Base-by-base conservation (phyloP, 2,113 vertebrate species). In the Silurus meridionalis region DNA sequence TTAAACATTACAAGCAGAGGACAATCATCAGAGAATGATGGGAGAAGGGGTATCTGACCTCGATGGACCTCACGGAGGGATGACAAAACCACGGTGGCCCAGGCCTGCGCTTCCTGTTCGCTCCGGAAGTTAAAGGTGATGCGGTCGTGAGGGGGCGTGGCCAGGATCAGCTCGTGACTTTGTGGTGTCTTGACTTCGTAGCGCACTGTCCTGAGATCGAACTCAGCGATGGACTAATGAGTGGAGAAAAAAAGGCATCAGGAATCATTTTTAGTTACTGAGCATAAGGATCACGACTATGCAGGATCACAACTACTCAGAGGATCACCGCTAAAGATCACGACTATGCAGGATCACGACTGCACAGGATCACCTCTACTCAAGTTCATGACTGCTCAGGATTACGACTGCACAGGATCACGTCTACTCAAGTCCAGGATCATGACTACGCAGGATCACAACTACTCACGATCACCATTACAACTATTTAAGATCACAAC, bases 31-130 rank as follows among this genome's bases (percentile, higher is more conserved):
- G 23, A 13, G n/a, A 11, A 15, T 14, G 66, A 37, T 23, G n/a
- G n/a, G n/a, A 25, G n/a, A 28, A 21, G 13, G 19, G 19, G n/a
- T 13, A 74, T 17, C 80, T 78, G 74, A 97, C 96, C 96, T 95
- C 95, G 94, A 19, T 94, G 94, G 0, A 94, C 93, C 88, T 97
- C 96, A 58, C 95, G 89, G 23, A 97, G 92, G 0, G 96, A 97
- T 46, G 96, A 96, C 95, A 95, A 96, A 66, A 97, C 92, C 69
- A 96, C 95, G 0, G 96, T 96, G 91, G 96, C 96, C 96, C 96
- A 97, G 85, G 95, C 94, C 91, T 97, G 95, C 0, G 96, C 96
- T 87, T 97, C 96, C 3, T 92, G 93, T 90, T 96, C 95, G 3
- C 96, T 95, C 80, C 94, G 94, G 83, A 97, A 97, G 92, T 93